These are phyloP conservation scores for Spilogale gracilis DNA, from an alignment of 2,113 vertebrate species.

Conservation along the genomic window DNA sequence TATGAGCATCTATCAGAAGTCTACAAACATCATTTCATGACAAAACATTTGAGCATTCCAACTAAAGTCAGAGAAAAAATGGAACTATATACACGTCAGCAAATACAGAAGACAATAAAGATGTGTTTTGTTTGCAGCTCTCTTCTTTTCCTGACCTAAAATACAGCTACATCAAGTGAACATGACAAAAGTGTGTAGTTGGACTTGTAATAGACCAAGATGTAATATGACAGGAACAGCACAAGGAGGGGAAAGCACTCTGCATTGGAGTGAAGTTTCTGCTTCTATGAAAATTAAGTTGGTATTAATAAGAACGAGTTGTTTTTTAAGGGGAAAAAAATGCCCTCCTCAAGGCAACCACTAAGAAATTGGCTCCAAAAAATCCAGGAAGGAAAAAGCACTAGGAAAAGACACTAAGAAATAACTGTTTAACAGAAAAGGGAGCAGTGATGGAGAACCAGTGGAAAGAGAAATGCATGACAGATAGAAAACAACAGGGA, in stretches of 20 bases:
- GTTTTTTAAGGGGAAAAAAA: not conserved
- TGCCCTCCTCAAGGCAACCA: not conserved
- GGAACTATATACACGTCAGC: not conserved
- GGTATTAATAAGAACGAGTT: not conserved
- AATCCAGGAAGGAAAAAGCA: not conserved
- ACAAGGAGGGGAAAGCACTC: not conserved
- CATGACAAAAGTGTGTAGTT: not conserved
- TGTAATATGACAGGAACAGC: not conserved
- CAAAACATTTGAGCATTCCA: not conserved
- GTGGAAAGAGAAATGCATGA: not conserved
- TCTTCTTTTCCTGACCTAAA: not conserved
- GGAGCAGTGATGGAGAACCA: not conserved
- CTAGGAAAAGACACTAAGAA: not conserved
- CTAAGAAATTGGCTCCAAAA: not conserved
- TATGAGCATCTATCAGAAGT: not conserved
- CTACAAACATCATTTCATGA: not conserved
- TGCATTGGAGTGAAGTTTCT: not conserved
- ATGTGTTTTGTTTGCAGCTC: not conserved
- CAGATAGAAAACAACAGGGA: not conserved
- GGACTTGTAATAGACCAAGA: not conserved
- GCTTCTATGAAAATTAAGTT: not conserved
- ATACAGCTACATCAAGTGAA: not conserved
- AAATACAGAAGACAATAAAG: not conserved
- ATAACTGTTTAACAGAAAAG: not conserved
- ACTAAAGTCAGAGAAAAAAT: not conserved